Conservation (phyloP, 2,797 vertebrate species). For the Eulemur mongoz region DNA sequence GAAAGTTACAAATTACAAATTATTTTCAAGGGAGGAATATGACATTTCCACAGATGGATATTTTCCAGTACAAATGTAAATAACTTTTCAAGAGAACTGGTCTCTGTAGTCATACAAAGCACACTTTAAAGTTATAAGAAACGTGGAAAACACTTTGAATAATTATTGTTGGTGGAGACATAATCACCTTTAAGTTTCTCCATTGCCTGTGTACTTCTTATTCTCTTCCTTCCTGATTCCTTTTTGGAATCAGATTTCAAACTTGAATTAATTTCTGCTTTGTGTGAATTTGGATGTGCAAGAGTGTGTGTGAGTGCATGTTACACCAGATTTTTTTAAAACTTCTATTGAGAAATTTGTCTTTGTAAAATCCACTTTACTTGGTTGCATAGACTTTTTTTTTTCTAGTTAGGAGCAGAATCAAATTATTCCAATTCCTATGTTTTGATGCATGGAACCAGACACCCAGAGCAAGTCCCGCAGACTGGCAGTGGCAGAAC, state of each 20-base stretch:
- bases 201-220: background rate
- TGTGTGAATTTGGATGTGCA: background rate
- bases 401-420: background rate
- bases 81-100: conserved; percentile 40
- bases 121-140: conserved; percentile 47
- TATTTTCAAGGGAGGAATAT: conserved; percentile 59
- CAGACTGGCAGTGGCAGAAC: background rate
- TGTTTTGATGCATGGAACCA: background rate
- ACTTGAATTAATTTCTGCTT: conserved; percentile 44
- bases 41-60: conserved; percentile 50
- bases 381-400: background rate
- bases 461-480: background rate
- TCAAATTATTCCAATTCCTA: background rate
- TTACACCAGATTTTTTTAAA: background rate
- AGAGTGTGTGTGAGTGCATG: background rate
- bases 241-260: conserved; percentile 12
- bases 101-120: conserved; percentile 27
- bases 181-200: background rate
- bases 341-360: conserved; percentile 13
- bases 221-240: background rate
- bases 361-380: background rate
- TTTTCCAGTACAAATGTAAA: conserved; percentile 58
- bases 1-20: conserved; percentile 62
- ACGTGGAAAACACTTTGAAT: conserved; percentile 46
- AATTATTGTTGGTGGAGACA: conserved; percentile 41